phyloP scores from a whole-genome alignment of 92 coral and sea anemone species.

The Muricea muricata region DNA sequence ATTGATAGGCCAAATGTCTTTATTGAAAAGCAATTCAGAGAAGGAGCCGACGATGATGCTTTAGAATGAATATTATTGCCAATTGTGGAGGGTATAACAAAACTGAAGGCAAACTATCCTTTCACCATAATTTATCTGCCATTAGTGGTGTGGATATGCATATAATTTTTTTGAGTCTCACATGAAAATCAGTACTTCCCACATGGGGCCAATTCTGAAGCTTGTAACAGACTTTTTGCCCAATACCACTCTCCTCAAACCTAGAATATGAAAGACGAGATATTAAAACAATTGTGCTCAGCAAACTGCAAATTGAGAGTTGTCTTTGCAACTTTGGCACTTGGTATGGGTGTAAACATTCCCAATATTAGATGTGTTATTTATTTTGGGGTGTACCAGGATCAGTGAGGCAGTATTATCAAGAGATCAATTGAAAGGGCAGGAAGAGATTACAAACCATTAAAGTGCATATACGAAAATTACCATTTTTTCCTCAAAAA shows the following conservation, averaged over 20 bases:
- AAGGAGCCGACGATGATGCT: too few relatives aligned
- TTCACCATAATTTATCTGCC: constrained; percentile 56
- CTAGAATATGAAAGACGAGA: too few relatives aligned
- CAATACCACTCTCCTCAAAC: constrained; percentile 44
- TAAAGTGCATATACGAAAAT: too few relatives aligned
- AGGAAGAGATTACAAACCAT: constrained; percentile 50
- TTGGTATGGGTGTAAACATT: constrained; percentile 39
- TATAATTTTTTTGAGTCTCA: neutral
- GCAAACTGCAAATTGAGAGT: constrained; percentile 1
- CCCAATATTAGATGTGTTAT: constrained; percentile 31
- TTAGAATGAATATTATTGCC: neutral
- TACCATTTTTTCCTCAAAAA: too few relatives aligned
- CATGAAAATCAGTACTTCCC: constrained; percentile 25
- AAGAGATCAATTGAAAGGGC: constrained; percentile 48
- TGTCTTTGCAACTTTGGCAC: constrained; percentile 39
- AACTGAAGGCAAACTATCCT: constrained; percentile 41
- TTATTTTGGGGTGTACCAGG: constrained; percentile 34
- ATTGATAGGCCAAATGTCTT: too few relatives aligned
- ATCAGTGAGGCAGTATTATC: constrained; percentile 32
- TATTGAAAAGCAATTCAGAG: too few relatives aligned
- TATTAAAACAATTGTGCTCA: neutral
- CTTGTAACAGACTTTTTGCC: constrained; percentile 27
- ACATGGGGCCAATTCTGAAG: constrained; percentile 3
- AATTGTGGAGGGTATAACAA: constrained; percentile 40
- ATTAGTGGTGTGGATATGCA: constrained; percentile 58